Base-by-base conservation (phyloP, 2,888 invertebrate species). In the Cataglyphis rosenhaueri region DNA sequence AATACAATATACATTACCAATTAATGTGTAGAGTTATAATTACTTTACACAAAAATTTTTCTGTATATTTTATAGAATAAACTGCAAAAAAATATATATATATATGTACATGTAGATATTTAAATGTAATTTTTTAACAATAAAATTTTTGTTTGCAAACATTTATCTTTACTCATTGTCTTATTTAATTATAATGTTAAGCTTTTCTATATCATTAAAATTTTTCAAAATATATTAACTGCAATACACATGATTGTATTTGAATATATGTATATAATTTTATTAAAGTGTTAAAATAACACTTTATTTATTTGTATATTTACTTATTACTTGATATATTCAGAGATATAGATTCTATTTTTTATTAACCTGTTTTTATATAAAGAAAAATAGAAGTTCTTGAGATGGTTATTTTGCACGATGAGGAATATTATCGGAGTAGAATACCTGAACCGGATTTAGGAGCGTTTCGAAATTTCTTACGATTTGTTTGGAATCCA, bases 401-500 rank as follows among this genome's bases (percentile, higher is more conserved):
- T 12, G 61, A 79, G 44, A 92, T 88, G 90, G 85, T 91, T 82
- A 92, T 93, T 64, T 62, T 89, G 32, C 94, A 94, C 76, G 92
- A 94, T 61, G 91, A 92, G 0, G 87, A 84, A 3, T 94, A 94
- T 88, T 94, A 94, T 83, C 86, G 75, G 81, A 91, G 85, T 68
- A 90, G 94, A 81, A 89, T 85, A 76, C 94, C 94, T 0, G 76
- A 89, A 32, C 89, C 91, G 1, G 92, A 94, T 82, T 89, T 93
- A 25, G 93, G 93, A 1, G 35, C 85, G 0, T 6, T 89, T 0
- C 64, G 73, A 82, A 94, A 93, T 82, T 91, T 92, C 15, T 35
- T 89, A 18, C 90, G 91, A 32, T 93, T 94, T 44, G 41, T 94
- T 57, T 94, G 94, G 94, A 88, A 94, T 76, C 65, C 83, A 6